phyloP scores from a whole-genome alignment of 2,888 invertebrate genomes.

The Euproctis similis region DNA sequence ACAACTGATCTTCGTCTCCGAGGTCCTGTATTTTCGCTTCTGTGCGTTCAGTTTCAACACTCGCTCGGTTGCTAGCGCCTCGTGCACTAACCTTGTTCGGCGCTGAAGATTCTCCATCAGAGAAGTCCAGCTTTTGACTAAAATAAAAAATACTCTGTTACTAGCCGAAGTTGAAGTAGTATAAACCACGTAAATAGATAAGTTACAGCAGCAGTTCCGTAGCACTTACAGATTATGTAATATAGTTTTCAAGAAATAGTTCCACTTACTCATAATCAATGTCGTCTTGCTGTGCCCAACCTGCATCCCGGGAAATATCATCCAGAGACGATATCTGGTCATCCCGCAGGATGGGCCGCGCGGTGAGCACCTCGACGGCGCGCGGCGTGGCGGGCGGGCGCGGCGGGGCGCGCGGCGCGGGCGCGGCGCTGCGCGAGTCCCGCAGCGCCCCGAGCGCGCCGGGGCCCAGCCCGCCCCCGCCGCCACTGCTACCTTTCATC shows the following conservation, averaged over 20 bases:
- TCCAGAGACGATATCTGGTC: conserved; percentile 95
- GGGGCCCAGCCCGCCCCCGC: conserved; percentile 67
- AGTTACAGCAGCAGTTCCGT: too few species aligned
- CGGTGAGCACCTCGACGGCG: conserved; percentile 79
- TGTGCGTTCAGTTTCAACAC: conserved; percentile 50
- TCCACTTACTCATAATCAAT: conserved; percentile 93
- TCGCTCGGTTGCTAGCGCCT: conserved; percentile 44
- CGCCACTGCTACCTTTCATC: conserved; percentile 69
- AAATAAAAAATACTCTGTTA: conserved; percentile 9
- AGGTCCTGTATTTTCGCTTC: conserved; percentile 55
- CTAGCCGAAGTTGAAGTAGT: too few species aligned
- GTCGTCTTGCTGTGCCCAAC: conserved; percentile 95
- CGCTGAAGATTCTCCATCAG: conserved; percentile 86
- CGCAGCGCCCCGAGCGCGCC: conserved; percentile 56
- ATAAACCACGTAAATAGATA: too few species aligned
- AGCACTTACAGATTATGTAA: conserved; percentile 2
- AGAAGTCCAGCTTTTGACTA: conserved; percentile 93
- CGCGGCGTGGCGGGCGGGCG: conserved; percentile 57
- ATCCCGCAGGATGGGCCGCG: conserved; percentile 92
- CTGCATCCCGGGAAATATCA: conserved; percentile 90
- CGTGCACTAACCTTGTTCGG: conserved; percentile 47
- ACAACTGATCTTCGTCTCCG: conserved; percentile 72
- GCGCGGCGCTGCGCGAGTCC: conserved; percentile 35
- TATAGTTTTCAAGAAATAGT: too few species aligned
- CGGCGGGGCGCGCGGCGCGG: conserved; percentile 28